These are phyloP conservation scores for Sogatella furcifera DNA, from an alignment of 1,140 invertebrate species.

Conservation along the genomic window DNA sequence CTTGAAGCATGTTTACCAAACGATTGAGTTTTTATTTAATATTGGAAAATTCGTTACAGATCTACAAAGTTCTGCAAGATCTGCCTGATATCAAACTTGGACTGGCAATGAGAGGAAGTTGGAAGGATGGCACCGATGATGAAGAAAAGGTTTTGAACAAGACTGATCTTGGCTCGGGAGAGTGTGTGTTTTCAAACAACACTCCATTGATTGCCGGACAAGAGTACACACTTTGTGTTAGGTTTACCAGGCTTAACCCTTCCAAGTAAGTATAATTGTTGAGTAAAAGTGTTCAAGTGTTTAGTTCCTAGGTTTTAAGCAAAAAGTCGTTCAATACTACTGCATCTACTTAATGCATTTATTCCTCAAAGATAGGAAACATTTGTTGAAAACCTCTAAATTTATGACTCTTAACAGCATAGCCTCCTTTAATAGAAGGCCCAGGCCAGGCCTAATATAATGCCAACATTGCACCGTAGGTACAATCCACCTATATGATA, in stretches of 20 bases:
- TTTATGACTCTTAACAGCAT: too few species aligned
- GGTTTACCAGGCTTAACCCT: conserved; percentile 37
- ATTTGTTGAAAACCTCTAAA: too few species aligned
- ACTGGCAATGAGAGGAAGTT: conserved; percentile 41
- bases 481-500: too few species aligned
- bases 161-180: conserved; percentile 28
- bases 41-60: conserved; percentile 24
- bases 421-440: too few species aligned
- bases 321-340: too few species aligned
- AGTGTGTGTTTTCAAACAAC: neutral
- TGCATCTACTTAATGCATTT: too few species aligned
- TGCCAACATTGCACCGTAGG: too few species aligned
- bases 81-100: conserved; percentile 48
- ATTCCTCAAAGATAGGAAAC: too few species aligned
- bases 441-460: too few species aligned
- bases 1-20: neutral
- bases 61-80: conserved; percentile 44
- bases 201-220: conserved; percentile 35
- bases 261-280: too few species aligned
- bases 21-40: neutral
- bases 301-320: too few species aligned
- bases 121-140: conserved; percentile 38
- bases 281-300: too few species aligned
- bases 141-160: conserved; percentile 14
- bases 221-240: conserved; percentile 54